Percentiles rank a stretch among this genome's conserved stretches.
phyloP scores from a whole-genome alignment of 2,113 vertebrate genomes.

The Muntiacus muntjak region DNA sequence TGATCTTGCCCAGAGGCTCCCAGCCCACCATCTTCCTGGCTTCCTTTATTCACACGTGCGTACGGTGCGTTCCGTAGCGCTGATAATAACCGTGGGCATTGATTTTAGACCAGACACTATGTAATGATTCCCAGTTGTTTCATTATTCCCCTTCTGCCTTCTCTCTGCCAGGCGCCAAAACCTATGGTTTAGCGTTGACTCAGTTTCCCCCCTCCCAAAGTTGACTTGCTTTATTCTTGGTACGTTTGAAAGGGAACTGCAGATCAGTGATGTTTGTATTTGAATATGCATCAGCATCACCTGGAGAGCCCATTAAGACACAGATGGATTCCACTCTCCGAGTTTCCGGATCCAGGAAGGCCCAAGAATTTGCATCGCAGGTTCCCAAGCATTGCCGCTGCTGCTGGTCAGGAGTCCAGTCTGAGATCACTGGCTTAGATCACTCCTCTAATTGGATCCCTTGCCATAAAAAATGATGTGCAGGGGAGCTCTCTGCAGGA shows the following conservation, averaged over 20 bases:
- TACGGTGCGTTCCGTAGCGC: accelerated
- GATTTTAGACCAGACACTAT: accelerated
- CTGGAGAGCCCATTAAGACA: background rate
- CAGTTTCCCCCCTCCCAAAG: background rate
- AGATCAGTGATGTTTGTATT: background rate
- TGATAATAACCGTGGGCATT: accelerated
- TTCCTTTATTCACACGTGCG: accelerated
- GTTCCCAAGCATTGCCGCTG: no score
- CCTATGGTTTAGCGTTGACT: background rate
- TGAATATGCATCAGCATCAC: background rate
- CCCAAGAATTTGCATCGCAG: background rate
- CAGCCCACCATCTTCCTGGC: background rate
- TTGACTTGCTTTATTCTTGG: accelerated
- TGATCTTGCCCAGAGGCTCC: accelerated
- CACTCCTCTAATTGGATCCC: background rate
- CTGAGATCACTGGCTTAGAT: background rate
- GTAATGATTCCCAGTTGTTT: accelerated
- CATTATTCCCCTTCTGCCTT: background rate
- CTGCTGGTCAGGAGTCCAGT: background rate
- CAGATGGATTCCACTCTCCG: background rate
- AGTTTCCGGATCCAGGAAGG: background rate
- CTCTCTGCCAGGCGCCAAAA: background rate
- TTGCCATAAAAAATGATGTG: background rate
- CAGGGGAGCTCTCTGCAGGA: background rate
- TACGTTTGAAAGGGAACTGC: background rate